phyloP scores from a whole-genome alignment of 2,113 vertebrate genomes.

The Otocyon megalotis region DNA sequence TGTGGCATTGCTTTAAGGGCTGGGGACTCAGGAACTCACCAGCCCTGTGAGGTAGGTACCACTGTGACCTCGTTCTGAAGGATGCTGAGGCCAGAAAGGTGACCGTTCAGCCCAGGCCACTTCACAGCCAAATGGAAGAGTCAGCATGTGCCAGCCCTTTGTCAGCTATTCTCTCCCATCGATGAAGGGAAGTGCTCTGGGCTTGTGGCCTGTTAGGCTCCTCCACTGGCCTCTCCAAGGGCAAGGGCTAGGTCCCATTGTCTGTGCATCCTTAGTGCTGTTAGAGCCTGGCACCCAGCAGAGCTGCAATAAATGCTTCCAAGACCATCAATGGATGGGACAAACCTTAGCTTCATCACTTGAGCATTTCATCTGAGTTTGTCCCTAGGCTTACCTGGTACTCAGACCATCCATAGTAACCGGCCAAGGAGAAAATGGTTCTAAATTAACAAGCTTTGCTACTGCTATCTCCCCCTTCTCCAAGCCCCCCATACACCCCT shows the following conservation, averaged over 20 bases:
- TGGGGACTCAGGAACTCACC: background rate
- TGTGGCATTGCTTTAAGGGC: background rate
- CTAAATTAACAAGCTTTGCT: background rate
- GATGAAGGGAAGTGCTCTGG: background rate
- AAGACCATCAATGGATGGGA: background rate
- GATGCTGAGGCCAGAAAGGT: background rate
- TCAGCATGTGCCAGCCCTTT: background rate
- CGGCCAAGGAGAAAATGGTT: background rate
- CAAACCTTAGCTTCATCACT: background rate
- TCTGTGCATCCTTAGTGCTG: fast-evolving
- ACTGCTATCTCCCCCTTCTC: background rate
- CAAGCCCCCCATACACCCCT: background rate
- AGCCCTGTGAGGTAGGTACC: background rate
- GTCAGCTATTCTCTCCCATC: background rate
- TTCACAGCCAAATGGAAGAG: background rate
- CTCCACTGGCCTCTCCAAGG: background rate
- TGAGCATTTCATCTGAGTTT: background rate
- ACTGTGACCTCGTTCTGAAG: background rate
- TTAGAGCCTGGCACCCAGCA: background rate
- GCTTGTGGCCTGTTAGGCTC: background rate
- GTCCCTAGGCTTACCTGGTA: background rate
- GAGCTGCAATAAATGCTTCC: background rate
- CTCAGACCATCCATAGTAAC: background rate
- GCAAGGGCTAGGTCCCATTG: background rate
- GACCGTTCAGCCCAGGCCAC: background rate